phyloP scores from a whole-genome alignment of 2,797 vertebrate species.

The Luscinia luscinia region DNA sequence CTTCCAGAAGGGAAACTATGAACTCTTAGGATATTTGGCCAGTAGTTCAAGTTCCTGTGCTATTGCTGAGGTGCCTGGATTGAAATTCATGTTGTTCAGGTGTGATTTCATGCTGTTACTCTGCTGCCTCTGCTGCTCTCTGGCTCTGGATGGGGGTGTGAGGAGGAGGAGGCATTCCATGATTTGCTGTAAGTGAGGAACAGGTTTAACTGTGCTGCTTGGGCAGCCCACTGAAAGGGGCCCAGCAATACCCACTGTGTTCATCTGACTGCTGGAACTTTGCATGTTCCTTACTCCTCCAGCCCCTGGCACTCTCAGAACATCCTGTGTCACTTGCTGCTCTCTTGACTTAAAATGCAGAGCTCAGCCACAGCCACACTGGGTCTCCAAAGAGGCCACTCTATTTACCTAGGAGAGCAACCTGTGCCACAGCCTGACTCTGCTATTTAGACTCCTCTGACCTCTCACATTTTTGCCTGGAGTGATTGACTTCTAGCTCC shows the following conservation, averaged over 20 bases:
- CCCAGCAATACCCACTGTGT: background rate
- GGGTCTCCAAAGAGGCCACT: accelerated
- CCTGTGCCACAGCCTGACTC: background rate
- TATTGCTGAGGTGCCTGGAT: background rate
- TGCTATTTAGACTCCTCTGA: background rate
- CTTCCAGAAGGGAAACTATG: background rate
- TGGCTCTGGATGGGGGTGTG: background rate
- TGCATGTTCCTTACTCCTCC: background rate
- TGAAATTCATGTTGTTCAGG: background rate
- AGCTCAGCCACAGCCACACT: background rate
- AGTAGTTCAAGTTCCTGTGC: background rate
- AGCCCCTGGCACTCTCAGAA: background rate
- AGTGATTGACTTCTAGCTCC: background rate
- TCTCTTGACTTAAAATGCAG: background rate
- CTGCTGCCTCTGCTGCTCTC: background rate
- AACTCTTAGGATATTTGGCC: background rate
- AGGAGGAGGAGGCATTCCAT: background rate
- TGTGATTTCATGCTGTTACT: background rate
- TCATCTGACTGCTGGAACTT: background rate
- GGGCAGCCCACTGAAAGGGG: background rate
- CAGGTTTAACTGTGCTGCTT: accelerated
- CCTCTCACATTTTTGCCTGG: background rate
- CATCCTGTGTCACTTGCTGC: background rate
- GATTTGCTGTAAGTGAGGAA: background rate
- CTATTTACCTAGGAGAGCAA: background rate